phyloP scores from a whole-genome alignment of 1,140 invertebrate genomes.

The Neodiprion lecontei region DNA sequence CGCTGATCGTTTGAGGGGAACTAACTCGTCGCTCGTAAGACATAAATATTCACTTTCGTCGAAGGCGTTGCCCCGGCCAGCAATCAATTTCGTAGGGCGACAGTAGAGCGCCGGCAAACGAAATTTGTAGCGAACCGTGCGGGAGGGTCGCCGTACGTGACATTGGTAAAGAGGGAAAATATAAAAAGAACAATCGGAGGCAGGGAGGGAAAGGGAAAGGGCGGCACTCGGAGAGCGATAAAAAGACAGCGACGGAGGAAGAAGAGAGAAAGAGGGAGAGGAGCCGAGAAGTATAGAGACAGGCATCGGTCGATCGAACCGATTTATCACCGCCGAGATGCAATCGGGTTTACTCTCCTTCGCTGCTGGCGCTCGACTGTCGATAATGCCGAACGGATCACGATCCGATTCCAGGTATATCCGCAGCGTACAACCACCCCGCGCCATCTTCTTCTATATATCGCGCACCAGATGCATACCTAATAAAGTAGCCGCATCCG shows the following conservation, averaged over 20 bases:
- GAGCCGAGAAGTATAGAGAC: neutral
- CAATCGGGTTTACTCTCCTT: constrained; percentile 46
- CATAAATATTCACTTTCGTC: constrained; percentile 7
- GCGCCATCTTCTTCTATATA: constrained; percentile 13
- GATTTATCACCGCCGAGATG: constrained; percentile 60
- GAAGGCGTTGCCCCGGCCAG: neutral
- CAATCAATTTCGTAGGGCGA: neutral
- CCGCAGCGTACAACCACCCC: constrained; percentile 18
- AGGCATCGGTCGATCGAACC: constrained; percentile 41
- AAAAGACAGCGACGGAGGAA: constrained; percentile 18
- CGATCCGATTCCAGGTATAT: constrained; percentile 16
- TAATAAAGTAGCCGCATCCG: constrained; percentile 50
- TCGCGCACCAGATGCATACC: constrained; percentile 42
- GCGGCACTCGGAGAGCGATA: constrained; percentile 39
- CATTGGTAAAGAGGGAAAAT: constrained; percentile 31
- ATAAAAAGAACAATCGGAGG: neutral
- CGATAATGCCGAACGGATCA: constrained; percentile 54
- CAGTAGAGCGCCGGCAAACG: constrained; percentile 40
- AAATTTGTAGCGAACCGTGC: constrained; percentile 58
- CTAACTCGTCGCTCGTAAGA: neutral
- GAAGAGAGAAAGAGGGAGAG: constrained; percentile 38
- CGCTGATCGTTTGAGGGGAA: neutral
- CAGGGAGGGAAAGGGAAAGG: constrained; percentile 13
- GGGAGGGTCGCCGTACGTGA: constrained; percentile 33
- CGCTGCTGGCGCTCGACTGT: constrained; percentile 53